Percentiles rank a stretch among this genome's conserved stretches.
These are phyloP conservation scores for Gastrophysa polygoni DNA, from an alignment of 2,888 invertebrate species.

Conservation along the genomic window DNA sequence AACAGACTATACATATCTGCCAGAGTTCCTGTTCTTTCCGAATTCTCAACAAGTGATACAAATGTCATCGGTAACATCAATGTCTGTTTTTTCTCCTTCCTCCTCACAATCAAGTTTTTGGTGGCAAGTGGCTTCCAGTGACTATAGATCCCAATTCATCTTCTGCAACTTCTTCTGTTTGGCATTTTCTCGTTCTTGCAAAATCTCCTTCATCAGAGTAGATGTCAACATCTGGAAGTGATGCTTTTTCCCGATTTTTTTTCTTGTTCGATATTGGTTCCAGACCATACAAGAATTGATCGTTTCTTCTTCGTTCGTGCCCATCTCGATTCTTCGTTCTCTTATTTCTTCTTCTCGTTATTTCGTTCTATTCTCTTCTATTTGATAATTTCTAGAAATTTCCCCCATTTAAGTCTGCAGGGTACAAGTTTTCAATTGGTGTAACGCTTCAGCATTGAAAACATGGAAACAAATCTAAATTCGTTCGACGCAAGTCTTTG, in stretches of 20 bases:
- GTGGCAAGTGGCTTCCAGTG: background rate
- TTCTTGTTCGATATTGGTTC: slow-evolving; percentile 1
- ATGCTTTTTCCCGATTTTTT: background rate
- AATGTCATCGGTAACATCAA: slow-evolving; percentile 14
- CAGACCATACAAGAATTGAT: background rate
- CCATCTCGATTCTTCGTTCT: background rate
- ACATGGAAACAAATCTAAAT: no score
- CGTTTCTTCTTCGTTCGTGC: background rate
- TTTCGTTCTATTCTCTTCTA: slow-evolving; percentile 4
- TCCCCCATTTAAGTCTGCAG: slow-evolving; percentile 4
- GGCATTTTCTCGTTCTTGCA: slow-evolving; percentile 1
- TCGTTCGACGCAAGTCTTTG: no score
- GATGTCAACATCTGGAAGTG: slow-evolving; percentile 11
- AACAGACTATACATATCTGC: slow-evolving; percentile 9
- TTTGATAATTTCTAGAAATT: slow-evolving; percentile 1
- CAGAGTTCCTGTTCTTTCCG: slow-evolving; percentile 16
- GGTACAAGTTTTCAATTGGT: slow-evolving; percentile 8
- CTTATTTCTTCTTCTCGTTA: background rate
- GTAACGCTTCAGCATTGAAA: slow-evolving; percentile 8
- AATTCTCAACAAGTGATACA: slow-evolving; percentile 9
- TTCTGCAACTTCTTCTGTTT: slow-evolving; percentile 4
- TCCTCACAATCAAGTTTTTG: no score
- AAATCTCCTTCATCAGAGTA: background rate
- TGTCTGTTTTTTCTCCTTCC: no score
- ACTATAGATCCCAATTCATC: no score